These are phyloP conservation scores for Emesis furor DNA, from an alignment of 2,888 invertebrate genomes.

Conservation along the genomic window DNA sequence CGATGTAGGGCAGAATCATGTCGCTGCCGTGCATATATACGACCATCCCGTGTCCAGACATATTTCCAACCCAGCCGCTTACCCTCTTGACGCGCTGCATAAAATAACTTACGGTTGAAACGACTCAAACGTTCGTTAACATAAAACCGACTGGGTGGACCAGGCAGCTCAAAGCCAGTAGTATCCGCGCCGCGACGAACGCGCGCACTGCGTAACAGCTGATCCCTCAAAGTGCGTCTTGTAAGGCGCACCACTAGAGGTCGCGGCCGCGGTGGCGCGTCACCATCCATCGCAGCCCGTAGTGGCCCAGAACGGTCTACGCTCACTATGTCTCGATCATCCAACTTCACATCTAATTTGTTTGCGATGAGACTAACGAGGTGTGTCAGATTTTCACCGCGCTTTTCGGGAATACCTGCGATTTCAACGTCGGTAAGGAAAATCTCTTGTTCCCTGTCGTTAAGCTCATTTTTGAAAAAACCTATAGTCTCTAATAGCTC, in stretches of 20 bases:
- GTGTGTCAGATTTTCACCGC: not conserved
- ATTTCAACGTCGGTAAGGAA: not conserved
- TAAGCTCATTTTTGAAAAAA: not conserved
- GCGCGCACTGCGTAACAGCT: not conserved
- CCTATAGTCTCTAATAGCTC: not conserved
- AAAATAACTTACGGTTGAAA: not conserved
- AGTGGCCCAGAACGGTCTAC: not conserved
- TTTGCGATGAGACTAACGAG: not conserved
- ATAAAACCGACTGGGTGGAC: not conserved
- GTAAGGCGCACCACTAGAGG: conserved; percentile 6
- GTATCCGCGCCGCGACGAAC: conserved; percentile 12
- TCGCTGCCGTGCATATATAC: not conserved
- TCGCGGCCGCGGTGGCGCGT: not conserved
- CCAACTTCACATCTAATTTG: not conserved
- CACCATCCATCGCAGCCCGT: not conserved
- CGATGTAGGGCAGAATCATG: not conserved
- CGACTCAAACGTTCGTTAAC: not conserved
- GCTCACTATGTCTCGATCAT: not conserved
- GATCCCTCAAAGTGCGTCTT: not conserved
- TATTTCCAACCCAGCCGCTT: not conserved
- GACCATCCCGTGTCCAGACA: conserved; percentile 3
- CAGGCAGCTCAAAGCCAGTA: not conserved
- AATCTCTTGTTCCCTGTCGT: conserved; percentile 10
- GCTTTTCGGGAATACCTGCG: not conserved
- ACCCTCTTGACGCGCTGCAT: not conserved